Conservation (phyloP, 2,888 invertebrate species). For the Synanthedon myopaeformis region DNA sequence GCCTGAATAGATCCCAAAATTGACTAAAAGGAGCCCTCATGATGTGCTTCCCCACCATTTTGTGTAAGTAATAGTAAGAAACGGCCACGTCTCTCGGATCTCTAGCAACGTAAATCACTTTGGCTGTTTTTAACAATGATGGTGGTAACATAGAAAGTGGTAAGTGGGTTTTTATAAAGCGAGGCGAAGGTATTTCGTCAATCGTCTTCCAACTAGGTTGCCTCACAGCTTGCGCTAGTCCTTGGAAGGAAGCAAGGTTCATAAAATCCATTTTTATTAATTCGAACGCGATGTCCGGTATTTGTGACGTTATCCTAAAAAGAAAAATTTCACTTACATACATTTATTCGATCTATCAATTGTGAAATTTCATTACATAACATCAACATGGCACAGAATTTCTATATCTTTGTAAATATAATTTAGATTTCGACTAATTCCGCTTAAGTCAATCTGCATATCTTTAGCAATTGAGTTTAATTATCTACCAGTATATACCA, state of each 20-base stretch:
- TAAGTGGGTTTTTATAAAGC: constrained; percentile 75
- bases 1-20: constrained; percentile 73
- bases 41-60: constrained; percentile 60
- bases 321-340: neutral
- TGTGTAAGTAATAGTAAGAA: constrained; percentile 77
- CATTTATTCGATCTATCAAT: too few species aligned
- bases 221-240: constrained; percentile 36
- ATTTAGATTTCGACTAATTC: too few species aligned
- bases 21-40: constrained; percentile 64
- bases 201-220: constrained; percentile 43
- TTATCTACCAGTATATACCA: too few species aligned
- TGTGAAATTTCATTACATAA: too few species aligned
- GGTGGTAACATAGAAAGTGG: constrained; percentile 72
- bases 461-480: too few species aligned
- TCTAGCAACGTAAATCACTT: constrained; percentile 76
- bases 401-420: too few species aligned
- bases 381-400: too few species aligned
- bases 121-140: constrained; percentile 51
- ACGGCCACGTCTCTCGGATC: constrained; percentile 80
- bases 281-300: constrained; percentile 50
- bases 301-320: constrained; percentile 36
- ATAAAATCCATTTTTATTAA: constrained; percentile 52
- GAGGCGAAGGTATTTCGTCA: constrained; percentile 50
- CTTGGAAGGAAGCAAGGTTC: constrained; percentile 53
- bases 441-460: too few species aligned